Conservation (phyloP, 2,797 vertebrate genomes). For the Channa striata region DNA sequence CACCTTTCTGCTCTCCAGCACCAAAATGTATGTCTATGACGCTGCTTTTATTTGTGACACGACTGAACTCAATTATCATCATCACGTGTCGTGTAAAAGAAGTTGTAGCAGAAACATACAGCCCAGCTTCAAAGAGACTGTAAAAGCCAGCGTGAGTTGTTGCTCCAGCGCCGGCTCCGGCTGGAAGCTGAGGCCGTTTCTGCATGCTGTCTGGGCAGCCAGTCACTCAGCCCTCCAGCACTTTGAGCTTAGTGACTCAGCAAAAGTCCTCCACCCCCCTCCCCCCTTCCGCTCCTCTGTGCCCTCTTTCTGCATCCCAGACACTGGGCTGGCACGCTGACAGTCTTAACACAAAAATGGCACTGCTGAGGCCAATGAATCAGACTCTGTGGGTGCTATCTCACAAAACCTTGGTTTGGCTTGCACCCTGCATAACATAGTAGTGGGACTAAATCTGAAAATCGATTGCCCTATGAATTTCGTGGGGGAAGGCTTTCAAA, state of each 20-base stretch:
- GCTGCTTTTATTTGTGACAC: conserved; percentile 16
- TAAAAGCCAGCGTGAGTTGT: conserved; percentile 29
- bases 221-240: conserved; percentile 48
- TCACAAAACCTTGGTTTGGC: conserved; percentile 16
- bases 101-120: neutral
- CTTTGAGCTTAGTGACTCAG: conserved; percentile 67
- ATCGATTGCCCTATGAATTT: conserved; percentile 34
- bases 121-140: neutral
- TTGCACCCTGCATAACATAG: conserved; percentile 17
- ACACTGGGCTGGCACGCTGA: conserved; percentile 48
- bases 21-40: neutral
- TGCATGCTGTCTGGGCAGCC: conserved; percentile 46
- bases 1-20: neutral
- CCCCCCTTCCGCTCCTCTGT: neutral
- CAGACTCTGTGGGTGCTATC: conserved; percentile 38
- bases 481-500: conserved; percentile 14
- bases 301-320: conserved; percentile 44
- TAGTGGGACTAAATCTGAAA: conserved; percentile 17
- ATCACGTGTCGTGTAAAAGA: conserved; percentile 1
- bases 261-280: conserved; percentile 36
- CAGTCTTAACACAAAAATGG: conserved; percentile 45
- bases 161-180: conserved; percentile 1
- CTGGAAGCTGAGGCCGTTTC: conserved; percentile 20
- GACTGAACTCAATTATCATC: conserved; percentile 1
- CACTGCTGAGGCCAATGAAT: conserved; percentile 42